phyloP scores from a whole-genome alignment of 2,797 vertebrate genomes.

The Myioborus miniatus region DNA sequence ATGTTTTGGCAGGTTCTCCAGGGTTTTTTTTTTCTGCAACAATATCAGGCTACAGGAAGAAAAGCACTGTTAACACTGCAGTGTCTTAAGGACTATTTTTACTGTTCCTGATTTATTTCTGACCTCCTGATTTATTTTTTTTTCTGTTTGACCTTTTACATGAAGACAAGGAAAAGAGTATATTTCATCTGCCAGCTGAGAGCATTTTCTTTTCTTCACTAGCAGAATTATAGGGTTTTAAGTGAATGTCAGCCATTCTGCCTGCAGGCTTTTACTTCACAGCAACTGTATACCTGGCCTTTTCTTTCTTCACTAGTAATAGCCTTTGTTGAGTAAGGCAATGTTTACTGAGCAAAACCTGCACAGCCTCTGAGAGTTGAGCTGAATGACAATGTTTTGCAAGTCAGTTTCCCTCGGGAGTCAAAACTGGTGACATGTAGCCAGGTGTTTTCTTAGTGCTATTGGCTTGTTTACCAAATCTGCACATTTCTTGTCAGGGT shows the following conservation, averaged over 20 bases:
- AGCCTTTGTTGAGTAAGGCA: background rate
- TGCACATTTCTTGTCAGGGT: background rate
- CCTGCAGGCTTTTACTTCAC: slow-evolving; percentile 2
- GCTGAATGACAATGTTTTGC: background rate
- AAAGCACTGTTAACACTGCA: slow-evolving; percentile 33
- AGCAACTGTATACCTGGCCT: background rate
- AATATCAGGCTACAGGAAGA: slow-evolving; percentile 57
- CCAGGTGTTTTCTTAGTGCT: background rate
- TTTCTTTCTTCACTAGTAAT: background rate
- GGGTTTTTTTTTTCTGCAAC: background rate
- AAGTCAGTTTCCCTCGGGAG: background rate
- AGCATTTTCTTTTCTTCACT: slow-evolving; percentile 38
- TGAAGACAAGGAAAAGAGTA: slow-evolving; percentile 32
- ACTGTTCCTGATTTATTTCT: slow-evolving; percentile 63
- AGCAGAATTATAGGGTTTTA: background rate
- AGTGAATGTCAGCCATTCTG: background rate
- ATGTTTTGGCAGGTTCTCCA: background rate
- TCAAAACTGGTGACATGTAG: background rate
- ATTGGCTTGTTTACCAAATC: background rate
- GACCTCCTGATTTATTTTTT: background rate
- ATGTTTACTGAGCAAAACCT: slow-evolving; percentile 29
- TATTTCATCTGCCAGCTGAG: background rate
- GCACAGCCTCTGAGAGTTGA: background rate
- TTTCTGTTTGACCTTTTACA: slow-evolving; percentile 37
- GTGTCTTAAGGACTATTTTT: slow-evolving; percentile 54